Evolutionary conservation across 2,888 invertebrate species (phyloP).

Genomic region (Antheraea yamamai): DNA sequence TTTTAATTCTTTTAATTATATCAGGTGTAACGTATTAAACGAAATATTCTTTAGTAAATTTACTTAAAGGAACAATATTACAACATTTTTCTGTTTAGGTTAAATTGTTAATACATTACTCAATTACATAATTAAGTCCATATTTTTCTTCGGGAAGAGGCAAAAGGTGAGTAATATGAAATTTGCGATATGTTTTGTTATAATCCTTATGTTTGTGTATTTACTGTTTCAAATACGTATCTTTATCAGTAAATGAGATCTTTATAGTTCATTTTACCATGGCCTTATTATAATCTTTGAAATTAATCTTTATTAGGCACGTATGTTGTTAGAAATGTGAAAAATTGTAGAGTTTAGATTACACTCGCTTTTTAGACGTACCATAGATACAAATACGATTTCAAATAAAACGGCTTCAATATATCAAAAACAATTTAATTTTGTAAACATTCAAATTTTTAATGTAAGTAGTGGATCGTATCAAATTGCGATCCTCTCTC

Average conservation of each 20-base stretch:
- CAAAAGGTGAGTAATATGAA: background rate
- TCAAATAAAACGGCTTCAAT: background rate
- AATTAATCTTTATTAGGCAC: conserved; percentile 2
- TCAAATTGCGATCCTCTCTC: too few relatives aligned
- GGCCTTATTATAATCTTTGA: background rate
- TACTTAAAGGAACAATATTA: too few relatives aligned
- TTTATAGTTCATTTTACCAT: background rate
- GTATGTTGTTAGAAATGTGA: background rate
- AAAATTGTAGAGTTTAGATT: background rate
- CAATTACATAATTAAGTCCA: background rate
- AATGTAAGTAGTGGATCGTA: too few relatives aligned
- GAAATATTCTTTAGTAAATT: too few relatives aligned
- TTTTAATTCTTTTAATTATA: too few relatives aligned
- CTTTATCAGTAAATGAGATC: background rate
- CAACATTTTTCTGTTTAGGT: background rate
- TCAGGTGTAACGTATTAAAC: too few relatives aligned
- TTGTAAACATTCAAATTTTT: background rate
- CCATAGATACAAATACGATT: background rate
- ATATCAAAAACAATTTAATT: background rate
- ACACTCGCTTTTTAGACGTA: background rate
- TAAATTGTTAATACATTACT: background rate
- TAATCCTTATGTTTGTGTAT: background rate
- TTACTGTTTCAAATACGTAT: background rate
- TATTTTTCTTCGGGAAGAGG: background rate
- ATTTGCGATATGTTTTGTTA: background rate